Evolutionary conservation across 1,140 invertebrate genomes (phyloP).

Genomic region (Neelides sp.): DNA sequence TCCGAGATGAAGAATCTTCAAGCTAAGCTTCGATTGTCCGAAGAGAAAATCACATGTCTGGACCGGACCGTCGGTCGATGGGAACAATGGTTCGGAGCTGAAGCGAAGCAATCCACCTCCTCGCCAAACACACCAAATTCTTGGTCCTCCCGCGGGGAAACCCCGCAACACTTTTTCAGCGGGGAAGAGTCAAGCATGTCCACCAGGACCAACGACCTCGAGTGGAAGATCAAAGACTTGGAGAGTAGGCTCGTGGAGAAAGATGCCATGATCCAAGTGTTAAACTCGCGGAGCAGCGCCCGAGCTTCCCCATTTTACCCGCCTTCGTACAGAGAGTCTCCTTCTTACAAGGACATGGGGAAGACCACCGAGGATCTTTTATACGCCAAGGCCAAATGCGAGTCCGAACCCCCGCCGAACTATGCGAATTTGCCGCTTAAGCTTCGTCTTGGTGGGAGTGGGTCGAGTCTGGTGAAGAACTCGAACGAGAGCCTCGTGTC

Average conservation of each 20-base stretch:
- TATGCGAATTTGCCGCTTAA: slow-evolving; percentile 30
- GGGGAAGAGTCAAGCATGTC: slow-evolving; percentile 5
- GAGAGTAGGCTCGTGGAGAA: slow-evolving; percentile 75
- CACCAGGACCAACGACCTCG: slow-evolving; percentile 46
- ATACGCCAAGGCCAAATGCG: slow-evolving; percentile 17
- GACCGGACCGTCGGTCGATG: slow-evolving; percentile 22
- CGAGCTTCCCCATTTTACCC: slow-evolving; percentile 13
- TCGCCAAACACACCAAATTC: slow-evolving; percentile 29
- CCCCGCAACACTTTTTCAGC: slow-evolving; percentile 28
- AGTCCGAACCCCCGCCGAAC: slow-evolving; percentile 28
- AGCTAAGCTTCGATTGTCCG: slow-evolving; percentile 25
- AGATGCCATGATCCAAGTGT: slow-evolving; percentile 77
- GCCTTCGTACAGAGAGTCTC: neutral
- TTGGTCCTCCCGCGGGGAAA: slow-evolving; percentile 28
- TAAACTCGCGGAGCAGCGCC: slow-evolving; percentile 57
- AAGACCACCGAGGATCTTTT: slow-evolving; percentile 5
- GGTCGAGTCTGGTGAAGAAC: slow-evolving; percentile 24
- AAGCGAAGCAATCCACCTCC: slow-evolving; percentile 66
- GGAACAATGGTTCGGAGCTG: slow-evolving; percentile 51
- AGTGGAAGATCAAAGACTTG: slow-evolving; percentile 71
- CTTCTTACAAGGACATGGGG: slow-evolving; percentile 10
- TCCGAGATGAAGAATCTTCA: slow-evolving; percentile 25
- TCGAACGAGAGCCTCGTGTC: slow-evolving; percentile 28
- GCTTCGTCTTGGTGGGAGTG: slow-evolving; percentile 26
- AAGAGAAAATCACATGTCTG: slow-evolving; percentile 26